Evolutionary conservation across 2,797 vertebrate species (phyloP), one percentile per base, ranked within the genome.

Genomic region (Holocentrus rufus): DNA sequence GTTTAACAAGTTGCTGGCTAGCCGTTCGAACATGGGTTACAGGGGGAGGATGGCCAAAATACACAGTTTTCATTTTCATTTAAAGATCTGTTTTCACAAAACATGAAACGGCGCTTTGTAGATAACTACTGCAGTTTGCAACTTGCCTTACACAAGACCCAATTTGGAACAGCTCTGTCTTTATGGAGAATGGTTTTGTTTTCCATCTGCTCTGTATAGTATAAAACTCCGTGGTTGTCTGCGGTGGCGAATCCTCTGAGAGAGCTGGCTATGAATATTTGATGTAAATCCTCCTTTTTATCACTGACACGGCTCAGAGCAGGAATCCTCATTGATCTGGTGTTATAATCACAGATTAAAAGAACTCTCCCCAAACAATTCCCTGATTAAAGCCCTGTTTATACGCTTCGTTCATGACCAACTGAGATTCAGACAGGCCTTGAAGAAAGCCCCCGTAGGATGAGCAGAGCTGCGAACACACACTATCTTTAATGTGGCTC

Each of bases 311-410:
- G 74, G 88, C 89, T 91, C 87, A 83, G 84, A 92, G 90, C 85
- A 71, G 78, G 87, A 86, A 85, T 90, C 87, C 73, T 87, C 91
- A 90, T 90, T 93, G 91, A 94, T 94, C 93, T 92, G 85, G 69
- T 88, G 88, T 91, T 92, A 86, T 92, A 91, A 92, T 92, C 90
- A 90, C 83, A 92, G 88, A 92, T 93, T 93, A 90, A 93, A 89
- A 84, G 83, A 91, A 87, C 82, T 86, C 87, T 90, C 83, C 89
- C 89, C 75, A 87, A 92, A 92, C 89, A 91, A 91, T 92, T 88
- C 83, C 74, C 83, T 90, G 90, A 93, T 93, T 93, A 92, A 86
- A 93, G 87, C 83, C 53, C 61, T 91, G 87, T 93, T 92, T 90
- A 86, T 86, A 81, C 36, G 72, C 82, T 80, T 53, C 9, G 62